Percentiles rank a stretch among this genome's conserved stretches.
Conservation (phyloP, 2,888 invertebrate species). For the Resseliella maxima region DNA sequence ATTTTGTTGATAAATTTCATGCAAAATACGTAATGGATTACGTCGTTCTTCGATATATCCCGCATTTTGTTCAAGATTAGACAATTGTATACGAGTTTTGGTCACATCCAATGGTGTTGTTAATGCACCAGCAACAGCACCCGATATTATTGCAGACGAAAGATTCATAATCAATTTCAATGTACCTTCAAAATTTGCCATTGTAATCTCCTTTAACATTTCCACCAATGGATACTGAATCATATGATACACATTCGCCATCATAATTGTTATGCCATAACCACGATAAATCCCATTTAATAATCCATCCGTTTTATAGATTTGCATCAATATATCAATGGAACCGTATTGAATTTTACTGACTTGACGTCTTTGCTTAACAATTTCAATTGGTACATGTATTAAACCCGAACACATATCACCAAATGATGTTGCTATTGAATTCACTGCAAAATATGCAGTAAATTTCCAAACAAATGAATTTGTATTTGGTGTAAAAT, state of each 20-base stretch:
- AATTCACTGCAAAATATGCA: not conserved
- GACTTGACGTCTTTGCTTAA: slow-evolving; percentile 94
- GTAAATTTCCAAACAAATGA: not conserved
- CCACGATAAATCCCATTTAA: slow-evolving; percentile 78
- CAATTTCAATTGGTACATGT: slow-evolving; percentile 94
- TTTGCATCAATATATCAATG: slow-evolving; percentile 71
- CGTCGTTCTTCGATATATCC: not conserved
- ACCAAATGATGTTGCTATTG: slow-evolving; percentile 4
- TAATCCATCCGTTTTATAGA: slow-evolving; percentile 74
- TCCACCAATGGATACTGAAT: slow-evolving; percentile 97
- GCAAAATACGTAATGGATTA: slow-evolving; percentile 19
- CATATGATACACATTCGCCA: slow-evolving; percentile 91
- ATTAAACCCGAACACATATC: slow-evolving; percentile 78
- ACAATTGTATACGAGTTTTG: slow-evolving; percentile 39
- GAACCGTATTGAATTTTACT: slow-evolving; percentile 67
- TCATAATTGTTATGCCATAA: slow-evolving; percentile 79
- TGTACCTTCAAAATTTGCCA: too few species aligned
- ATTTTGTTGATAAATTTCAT: slow-evolving; percentile 1
- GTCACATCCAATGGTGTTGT: slow-evolving; percentile 52
- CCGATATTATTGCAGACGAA: not conserved
- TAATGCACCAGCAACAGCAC: not conserved
- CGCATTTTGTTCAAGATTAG: not conserved
- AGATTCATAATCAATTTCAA: not conserved
- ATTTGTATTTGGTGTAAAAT: too few species aligned
- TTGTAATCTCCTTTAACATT: slow-evolving; percentile 74